phyloP scores from a whole-genome alignment of 2,888 invertebrate species.

The Crossocerus cetratus region DNA sequence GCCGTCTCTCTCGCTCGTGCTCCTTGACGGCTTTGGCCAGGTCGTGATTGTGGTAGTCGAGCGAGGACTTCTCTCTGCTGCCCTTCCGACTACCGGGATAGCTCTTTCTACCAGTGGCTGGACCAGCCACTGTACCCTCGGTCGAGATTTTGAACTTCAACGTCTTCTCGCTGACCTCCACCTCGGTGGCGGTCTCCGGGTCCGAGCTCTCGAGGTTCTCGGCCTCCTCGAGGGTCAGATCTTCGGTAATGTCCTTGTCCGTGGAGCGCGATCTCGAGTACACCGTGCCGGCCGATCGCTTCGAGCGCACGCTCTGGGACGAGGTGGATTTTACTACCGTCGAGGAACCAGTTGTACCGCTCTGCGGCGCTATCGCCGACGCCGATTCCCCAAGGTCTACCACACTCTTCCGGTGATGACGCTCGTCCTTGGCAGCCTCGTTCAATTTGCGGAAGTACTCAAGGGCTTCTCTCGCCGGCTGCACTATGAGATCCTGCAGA shows the following conservation, averaged over 20 bases:
- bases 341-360: conserved; percentile 48
- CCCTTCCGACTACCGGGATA: conserved; percentile 85
- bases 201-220: conserved; percentile 79
- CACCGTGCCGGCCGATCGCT: conserved; percentile 76
- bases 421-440: conserved; percentile 81
- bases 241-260: conserved; percentile 74
- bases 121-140: conserved; percentile 79
- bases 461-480: conserved; percentile 81
- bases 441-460: conserved; percentile 82
- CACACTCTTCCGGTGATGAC: conserved; percentile 80
- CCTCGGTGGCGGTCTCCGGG: conserved; percentile 85
- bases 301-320: conserved; percentile 74
- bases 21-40: conserved; percentile 78
- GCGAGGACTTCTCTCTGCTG: conserved; percentile 80
- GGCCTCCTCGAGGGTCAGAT: conserved; percentile 76
- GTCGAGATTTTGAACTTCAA: conserved; percentile 88
- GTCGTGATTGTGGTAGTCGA: conserved; percentile 75
- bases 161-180: conserved; percentile 86
- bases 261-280: conserved; percentile 72
- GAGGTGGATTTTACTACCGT: conserved; percentile 74
- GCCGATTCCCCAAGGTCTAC: conserved; percentile 69
- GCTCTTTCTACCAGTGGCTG: conserved; percentile 79
- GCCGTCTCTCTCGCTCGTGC: conserved; percentile 74
- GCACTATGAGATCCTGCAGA: conserved; percentile 80
- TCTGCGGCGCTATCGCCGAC: conserved; percentile 39